Evolutionary conservation across 2,113 vertebrate species (phyloP).

Genomic region (Bubalus kerabau): DNA sequence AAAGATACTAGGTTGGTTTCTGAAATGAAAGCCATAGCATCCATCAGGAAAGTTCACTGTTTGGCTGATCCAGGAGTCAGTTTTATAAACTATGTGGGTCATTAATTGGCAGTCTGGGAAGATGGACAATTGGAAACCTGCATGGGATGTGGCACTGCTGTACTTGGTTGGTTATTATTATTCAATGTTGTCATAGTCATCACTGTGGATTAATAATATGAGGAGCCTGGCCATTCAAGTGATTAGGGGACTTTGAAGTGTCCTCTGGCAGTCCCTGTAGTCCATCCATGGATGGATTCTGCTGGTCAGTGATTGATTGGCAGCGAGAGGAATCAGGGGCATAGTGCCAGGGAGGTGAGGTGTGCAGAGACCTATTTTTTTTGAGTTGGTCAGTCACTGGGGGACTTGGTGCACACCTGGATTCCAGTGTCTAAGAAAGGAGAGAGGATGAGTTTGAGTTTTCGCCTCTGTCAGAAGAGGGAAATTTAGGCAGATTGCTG

Average conservation of each 20-base stretch:
- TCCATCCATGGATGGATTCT: neutral
- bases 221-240: neutral
- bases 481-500: neutral
- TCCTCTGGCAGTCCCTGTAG: neutral
- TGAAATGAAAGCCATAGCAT: neutral
- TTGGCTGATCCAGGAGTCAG: neutral
- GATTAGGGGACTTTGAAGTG: neutral
- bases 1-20: neutral
- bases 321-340: neutral
- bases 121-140: neutral
- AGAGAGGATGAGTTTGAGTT: neutral
- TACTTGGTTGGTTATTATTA: neutral
- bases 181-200: neutral
- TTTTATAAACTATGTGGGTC: neutral
- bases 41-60: neutral
- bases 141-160: neutral
- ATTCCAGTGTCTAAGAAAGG: neutral
- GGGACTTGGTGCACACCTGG: neutral
- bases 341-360: neutral
- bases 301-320: neutral
- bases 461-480: neutral
- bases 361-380: neutral
- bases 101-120: neutral
- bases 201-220: neutral
- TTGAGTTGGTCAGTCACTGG: neutral